Evolutionary conservation across 2,797 vertebrate genomes (phyloP), one percentile per base, ranked within the genome.

Genomic region (Pelochelys cantorii): DNA sequence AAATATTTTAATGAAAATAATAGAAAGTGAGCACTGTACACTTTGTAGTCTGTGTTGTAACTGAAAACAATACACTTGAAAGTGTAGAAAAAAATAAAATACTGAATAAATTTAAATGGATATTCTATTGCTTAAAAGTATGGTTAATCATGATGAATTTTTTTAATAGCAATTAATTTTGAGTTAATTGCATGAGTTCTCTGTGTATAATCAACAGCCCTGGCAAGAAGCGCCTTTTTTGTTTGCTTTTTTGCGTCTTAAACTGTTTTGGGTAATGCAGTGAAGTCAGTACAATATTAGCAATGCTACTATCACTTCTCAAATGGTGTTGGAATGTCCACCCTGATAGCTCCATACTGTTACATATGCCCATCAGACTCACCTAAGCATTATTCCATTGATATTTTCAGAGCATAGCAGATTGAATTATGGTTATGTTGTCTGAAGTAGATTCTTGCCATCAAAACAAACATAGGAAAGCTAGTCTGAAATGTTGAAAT

Each of bases 291-390:
- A 53, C 84, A 93, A 14, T 25, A 83, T 87, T 71, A 90, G 77
- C 79, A 92, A 65, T 88, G 87, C 25, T 65, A 53, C 31, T 68
- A 90, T 22, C 34, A 65, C 54, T 59, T 83, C 84, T 86, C 81
- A 87, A 83, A 8, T 18, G 60, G 74, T 84, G 57, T 31, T 95
- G 83, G 87, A 89, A 88, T 81, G 59, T 87, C 91, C 65, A 74
- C 57, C 11, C 1, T 93, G 89, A 83, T n/a, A 86, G 23, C 34
- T 74, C 79, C 11, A 27, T 9, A 25, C 82, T 12, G 14, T 93
- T 89, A 93, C 88, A 85, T 56, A 80, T 23, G 56, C 74, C 84
- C 37, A 92, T 83, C 90, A 85, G 83, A 93, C 65, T 89, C 20
- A 92, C 79, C 27, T 54, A 84, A 75, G 52, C 90, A 42, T 84